Conservation (phyloP, 2,113 vertebrate species). For the Tachuris rubrigastra region DNA sequence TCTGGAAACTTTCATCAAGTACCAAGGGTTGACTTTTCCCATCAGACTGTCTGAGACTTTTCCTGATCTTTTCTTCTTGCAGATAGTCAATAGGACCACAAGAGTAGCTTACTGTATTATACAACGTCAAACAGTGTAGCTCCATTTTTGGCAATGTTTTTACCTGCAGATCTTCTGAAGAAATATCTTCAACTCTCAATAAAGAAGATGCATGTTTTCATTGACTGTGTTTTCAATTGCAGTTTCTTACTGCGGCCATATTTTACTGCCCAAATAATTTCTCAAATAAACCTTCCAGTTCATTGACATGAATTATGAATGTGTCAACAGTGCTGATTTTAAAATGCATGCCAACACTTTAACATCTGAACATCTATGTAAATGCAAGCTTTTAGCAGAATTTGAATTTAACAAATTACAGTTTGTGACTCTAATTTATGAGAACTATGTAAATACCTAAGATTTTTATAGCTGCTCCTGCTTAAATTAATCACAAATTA, state of each 20-base stretch:
- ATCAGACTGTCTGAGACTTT: neutral
- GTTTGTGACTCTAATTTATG: conserved; percentile 75
- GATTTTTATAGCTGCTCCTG: conserved; percentile 60
- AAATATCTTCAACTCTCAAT: neutral
- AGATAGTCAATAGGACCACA: neutral
- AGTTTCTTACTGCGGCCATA: neutral
- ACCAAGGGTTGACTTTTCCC: neutral
- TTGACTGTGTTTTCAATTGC: neutral
- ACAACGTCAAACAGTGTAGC: neutral
- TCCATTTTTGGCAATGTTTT: neutral
- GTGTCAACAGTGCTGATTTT: conserved; percentile 51
- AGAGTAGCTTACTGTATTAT: neutral
- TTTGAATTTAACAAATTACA: conserved; percentile 75
- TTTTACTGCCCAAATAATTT: conserved; percentile 43
- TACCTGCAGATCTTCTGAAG: neutral
- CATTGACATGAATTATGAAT: conserved; percentile 61
- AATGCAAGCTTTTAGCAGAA: conserved; percentile 73
- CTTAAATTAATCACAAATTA: conserved; percentile 76
- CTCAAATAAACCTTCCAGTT: conserved; percentile 31
- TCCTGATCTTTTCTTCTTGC: neutral
- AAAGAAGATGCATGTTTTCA: neutral
- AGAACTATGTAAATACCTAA: conserved; percentile 74
- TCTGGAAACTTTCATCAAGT: neutral
- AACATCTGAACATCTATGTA: conserved; percentile 68
- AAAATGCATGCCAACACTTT: conserved; percentile 60